Conservation (phyloP, 2,797 vertebrate genomes). For the Trematomus bernacchii region DNA sequence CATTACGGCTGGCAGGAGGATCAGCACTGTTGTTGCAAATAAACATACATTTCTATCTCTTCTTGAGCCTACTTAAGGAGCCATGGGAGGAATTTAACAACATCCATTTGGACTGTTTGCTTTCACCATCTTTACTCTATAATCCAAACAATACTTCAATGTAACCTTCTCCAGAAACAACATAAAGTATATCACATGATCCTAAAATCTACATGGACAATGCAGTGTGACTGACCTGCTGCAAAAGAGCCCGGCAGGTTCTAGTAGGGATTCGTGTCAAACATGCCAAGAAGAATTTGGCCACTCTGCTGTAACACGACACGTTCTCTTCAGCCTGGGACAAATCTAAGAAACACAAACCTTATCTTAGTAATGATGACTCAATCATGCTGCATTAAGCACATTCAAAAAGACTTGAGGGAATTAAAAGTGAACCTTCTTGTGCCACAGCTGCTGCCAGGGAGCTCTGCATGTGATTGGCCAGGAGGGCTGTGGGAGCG, state of each 20-base stretch:
- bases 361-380: conserved; percentile 2
- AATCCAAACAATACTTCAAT: too few species aligned
- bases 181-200: background rate
- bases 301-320: conserved; percentile 72
- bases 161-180: background rate
- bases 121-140: too few species aligned
- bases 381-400: background rate
- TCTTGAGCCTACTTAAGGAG: background rate
- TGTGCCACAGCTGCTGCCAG: conserved; percentile 79
- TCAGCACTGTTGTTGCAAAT: too few species aligned
- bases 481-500: conserved; percentile 83
- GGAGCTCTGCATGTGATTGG: conserved; percentile 86
- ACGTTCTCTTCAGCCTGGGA: conserved; percentile 73
- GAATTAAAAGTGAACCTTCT: conserved; percentile 67
- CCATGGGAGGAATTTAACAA: background rate
- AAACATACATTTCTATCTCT: too few species aligned
- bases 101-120: too few species aligned
- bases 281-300: conserved; percentile 83
- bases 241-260: conserved; percentile 82
- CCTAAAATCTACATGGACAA: background rate
- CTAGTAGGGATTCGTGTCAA: conserved; percentile 79
- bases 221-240: conserved; percentile 77
- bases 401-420: background rate
- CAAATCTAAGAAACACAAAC: conserved; percentile 65
- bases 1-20: background rate